Conservation (phyloP, 2,113 vertebrate genomes). For the Smithornis capensis region DNA sequence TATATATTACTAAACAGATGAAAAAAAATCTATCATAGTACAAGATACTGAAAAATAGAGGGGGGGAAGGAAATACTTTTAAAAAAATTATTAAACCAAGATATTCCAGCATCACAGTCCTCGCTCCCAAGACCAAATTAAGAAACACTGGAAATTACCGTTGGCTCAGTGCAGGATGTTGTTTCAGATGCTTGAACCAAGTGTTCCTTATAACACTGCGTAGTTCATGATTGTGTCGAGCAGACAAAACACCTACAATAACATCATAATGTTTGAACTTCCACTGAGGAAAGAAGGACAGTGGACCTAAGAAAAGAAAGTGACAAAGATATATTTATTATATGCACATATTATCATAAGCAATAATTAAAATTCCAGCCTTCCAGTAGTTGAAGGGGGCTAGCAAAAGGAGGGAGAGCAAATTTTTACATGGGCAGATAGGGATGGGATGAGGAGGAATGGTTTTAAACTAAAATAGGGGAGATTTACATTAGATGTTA, state of each 20-base stretch:
- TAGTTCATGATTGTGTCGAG: conserved; percentile 86
- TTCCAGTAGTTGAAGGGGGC: not conserved
- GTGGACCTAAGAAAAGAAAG: conserved; percentile 61
- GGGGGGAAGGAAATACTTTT: not conserved
- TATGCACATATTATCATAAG: not conserved
- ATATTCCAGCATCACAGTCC: not conserved
- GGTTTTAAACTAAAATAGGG: not conserved
- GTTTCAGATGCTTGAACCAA: conserved; percentile 86
- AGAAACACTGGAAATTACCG: conserved; percentile 75
- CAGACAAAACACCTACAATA: conserved; percentile 92
- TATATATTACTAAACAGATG: not conserved
- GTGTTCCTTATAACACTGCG: conserved; percentile 88
- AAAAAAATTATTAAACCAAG: not conserved
- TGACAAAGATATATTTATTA: not conserved
- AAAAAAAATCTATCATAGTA: not conserved
- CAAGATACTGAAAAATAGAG: not conserved
- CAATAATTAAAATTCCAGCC: not conserved
- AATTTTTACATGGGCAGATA: not conserved
- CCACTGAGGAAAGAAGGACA: conserved; percentile 68
- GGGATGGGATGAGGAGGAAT: not conserved
- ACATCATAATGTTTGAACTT: conserved; percentile 79
- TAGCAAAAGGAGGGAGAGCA: not conserved
- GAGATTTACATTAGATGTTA: not conserved
- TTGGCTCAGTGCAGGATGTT: conserved; percentile 80
- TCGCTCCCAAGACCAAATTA: not conserved